A percentile compares a stretch with the other conserved stretches of the same genome.
phyloP scores from a whole-genome alignment of 23 tunicate genomes.

The Styela clava region DNA sequence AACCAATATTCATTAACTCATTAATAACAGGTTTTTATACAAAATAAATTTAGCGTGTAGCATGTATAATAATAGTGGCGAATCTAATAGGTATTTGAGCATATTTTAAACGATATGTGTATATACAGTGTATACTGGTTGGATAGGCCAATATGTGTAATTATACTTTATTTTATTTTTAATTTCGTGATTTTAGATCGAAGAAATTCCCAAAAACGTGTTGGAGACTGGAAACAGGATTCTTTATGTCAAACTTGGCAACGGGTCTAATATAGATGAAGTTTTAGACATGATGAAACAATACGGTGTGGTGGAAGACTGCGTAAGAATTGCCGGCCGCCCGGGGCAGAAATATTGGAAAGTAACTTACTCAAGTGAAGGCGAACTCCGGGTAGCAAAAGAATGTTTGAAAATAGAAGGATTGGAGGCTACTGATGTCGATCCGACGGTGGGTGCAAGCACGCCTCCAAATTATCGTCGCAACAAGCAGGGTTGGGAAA shows the following conservation, averaged over 20 bases:
- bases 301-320: conserved; percentile 54
- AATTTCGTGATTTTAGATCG: background rate
- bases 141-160: too few relatives aligned
- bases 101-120: too few relatives aligned
- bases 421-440: conserved; percentile 2
- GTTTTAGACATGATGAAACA: conserved; percentile 37
- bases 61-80: too few relatives aligned
- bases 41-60: too few relatives aligned
- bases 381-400: conserved; percentile 35
- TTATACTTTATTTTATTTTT: too few relatives aligned
- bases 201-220: conserved; percentile 8
- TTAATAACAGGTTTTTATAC: too few relatives aligned
- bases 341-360: conserved; percentile 16
- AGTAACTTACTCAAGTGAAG: conserved; percentile 35
- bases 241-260: conserved; percentile 6
- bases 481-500: background rate
- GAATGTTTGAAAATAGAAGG: conserved; percentile 41
- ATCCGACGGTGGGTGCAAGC: conserved; percentile 2
- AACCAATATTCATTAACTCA: too few relatives aligned
- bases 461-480: background rate
- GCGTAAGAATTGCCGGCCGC: background rate
- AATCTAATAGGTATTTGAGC: too few relatives aligned
- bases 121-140: too few relatives aligned
- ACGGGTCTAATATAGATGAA: background rate
- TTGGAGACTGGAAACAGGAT: background rate